Percentiles rank a stretch among this genome's conserved stretches.
Evolutionary conservation across 2,888 invertebrate genomes (phyloP).

Genomic region (Xanthorhoe designata): DNA sequence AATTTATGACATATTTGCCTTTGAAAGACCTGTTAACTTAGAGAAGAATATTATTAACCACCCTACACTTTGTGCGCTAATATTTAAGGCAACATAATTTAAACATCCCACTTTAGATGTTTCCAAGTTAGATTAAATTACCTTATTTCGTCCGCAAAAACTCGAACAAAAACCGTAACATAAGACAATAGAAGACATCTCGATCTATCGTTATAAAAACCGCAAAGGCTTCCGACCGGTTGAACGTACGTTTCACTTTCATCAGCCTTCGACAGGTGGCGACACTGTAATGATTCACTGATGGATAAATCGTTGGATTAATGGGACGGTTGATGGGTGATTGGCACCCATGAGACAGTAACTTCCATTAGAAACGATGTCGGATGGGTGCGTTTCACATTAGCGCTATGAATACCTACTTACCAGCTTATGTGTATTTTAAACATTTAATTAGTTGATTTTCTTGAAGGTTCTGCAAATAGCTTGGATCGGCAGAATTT

Average conservation of each 20-base stretch:
- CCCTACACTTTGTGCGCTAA: constrained; percentile 7
- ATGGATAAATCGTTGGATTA: constrained; percentile 40
- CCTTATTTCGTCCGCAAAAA: constrained; percentile 13
- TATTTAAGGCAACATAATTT: neutral
- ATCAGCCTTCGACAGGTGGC: constrained; percentile 64
- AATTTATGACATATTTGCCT: constrained; percentile 23
- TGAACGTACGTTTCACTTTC: constrained; percentile 79
- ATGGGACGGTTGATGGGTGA: constrained; percentile 28
- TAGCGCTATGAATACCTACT: neutral
- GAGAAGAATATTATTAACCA: constrained; percentile 19
- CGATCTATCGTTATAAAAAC: constrained; percentile 33
- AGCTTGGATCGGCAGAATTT: no score
- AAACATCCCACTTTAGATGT: neutral
- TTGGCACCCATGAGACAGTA: constrained; percentile 31
- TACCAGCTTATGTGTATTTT: neutral
- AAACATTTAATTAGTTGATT: no score
- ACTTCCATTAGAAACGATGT: constrained; percentile 24
- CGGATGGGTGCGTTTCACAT: constrained; percentile 20
- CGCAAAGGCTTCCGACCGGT: constrained; percentile 45
- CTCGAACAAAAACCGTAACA: constrained; percentile 26
- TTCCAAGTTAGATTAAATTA: neutral
- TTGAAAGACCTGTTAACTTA: constrained; percentile 36
- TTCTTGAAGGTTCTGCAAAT: no score
- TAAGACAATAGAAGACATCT: constrained; percentile 35
- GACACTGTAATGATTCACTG: constrained; percentile 60